phyloP scores from a whole-genome alignment of 2,888 invertebrate species.

The Hipparchia semele region DNA sequence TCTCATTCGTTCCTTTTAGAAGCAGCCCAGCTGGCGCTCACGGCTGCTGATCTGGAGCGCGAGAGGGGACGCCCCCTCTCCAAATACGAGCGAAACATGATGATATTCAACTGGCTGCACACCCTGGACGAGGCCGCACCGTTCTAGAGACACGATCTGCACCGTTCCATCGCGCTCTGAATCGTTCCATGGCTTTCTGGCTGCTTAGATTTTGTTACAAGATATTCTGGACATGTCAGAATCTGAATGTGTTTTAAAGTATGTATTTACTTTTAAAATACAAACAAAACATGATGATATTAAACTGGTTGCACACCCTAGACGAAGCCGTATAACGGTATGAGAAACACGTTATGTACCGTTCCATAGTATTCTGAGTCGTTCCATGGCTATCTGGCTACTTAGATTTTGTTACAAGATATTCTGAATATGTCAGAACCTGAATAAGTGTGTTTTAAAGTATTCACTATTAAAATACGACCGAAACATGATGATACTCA shows the following conservation, averaged over 20 bases:
- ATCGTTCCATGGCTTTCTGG: slow-evolving; percentile 6
- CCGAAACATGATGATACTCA: slow-evolving; percentile 97
- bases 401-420: not conserved
- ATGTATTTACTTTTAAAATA: slow-evolving; percentile 82
- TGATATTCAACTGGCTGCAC: slow-evolving; percentile 97
- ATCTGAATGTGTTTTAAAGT: not conserved
- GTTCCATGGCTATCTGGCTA: slow-evolving; percentile 1
- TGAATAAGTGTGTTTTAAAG: not conserved
- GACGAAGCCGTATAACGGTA: slow-evolving; percentile 86
- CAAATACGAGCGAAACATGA: slow-evolving; percentile 96
- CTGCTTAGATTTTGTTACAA: not conserved
- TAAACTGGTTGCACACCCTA: slow-evolving; percentile 95
- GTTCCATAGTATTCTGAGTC: slow-evolving; percentile 17
- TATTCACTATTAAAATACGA: slow-evolving; percentile 86
- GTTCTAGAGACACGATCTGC: slow-evolving; percentile 51
- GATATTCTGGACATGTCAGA: not conserved
- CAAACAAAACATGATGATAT: slow-evolving; percentile 96
- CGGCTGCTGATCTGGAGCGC: slow-evolving; percentile 90
- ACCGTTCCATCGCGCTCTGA: slow-evolving; percentile 18
- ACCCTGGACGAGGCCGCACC: slow-evolving; percentile 89
- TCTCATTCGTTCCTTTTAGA: slow-evolving; percentile 52
- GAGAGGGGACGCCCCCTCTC: slow-evolving; percentile 92
- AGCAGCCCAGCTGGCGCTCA: slow-evolving; percentile 82
- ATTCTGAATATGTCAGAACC: not conserved
- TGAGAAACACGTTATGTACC: slow-evolving; percentile 32